Base-by-base conservation (phyloP, 2,888 invertebrate species). In the Napeogenes sylphis region DNA sequence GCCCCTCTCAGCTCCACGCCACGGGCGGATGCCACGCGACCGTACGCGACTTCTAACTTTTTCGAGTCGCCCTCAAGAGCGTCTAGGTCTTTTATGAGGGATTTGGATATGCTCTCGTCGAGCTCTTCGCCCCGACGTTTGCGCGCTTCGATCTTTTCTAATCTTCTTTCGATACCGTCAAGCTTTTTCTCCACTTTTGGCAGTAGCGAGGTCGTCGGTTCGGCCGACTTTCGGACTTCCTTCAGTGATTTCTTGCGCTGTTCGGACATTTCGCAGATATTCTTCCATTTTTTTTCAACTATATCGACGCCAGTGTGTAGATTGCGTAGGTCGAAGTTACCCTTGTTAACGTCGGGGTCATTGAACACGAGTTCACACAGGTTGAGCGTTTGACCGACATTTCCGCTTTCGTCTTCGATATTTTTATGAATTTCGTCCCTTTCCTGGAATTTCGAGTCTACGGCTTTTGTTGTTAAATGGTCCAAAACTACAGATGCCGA, bases 281-380 rank as follows among this genome's bases (percentile, higher is more conserved):
- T 92, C 73, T 94, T 95, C 96, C 96, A 96, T 68, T 96, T 92
- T 76, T 93, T 93, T 73, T 96, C 96, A 12, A 96, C 87, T 63
- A 93, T 93, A 59, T 94, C 93, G 58, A 94, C 92, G 0, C 94
- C 94, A 0, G 89, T 87, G 38, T 92, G 93, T 12, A 96, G 88
- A 59, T 93, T 92, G 46, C 94, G 93, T 0, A 94, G 92, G 67
- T 95, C 94, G 59, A 95, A 94, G 71, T 95, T 93, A 0, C 93
- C 92, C 74, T 94, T 94, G 82, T 93, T 92, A 0, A 93, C 91
- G 70, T 95, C 95, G 2, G 94, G 93, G 73, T 96, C 96, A 73
- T 92, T 94, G 55, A 96, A 85, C 2, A 96, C 84, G 55, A 95
- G 91, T 73, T 96, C 95, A 73, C 96, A 95, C 14, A 95, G 91